A percentile compares a stretch with the other conserved stretches of the same genome.
Conservation (phyloP, 2,888 invertebrate species). For the Rapana venosa region DNA sequence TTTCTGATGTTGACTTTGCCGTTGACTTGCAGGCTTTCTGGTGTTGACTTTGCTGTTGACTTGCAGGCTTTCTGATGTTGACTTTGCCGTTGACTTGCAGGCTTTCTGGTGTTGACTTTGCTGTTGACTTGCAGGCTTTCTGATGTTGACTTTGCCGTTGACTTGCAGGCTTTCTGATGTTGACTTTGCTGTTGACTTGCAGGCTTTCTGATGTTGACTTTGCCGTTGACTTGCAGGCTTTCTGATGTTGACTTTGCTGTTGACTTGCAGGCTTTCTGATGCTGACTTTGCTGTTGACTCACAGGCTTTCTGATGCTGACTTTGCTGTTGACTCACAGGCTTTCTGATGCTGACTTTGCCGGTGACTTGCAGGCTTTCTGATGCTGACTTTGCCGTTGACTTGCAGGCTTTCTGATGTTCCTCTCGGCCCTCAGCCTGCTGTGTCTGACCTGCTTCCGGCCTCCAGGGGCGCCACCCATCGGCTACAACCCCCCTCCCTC, state of each 20-base stretch:
- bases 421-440: slow-evolving; percentile 15
- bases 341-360: too few species aligned
- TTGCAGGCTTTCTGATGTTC: slow-evolving; percentile 24
- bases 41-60: too few species aligned
- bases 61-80: too few species aligned
- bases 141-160: not conserved
- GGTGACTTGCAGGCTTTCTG: not conserved
- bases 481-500: not conserved
- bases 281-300: not conserved
- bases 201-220: too few species aligned
- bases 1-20: not conserved
- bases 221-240: too few species aligned
- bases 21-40: too few species aligned
- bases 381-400: not conserved
- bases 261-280: not conserved
- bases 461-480: not conserved
- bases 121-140: too few species aligned
- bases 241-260: too few species aligned
- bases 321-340: too few species aligned
- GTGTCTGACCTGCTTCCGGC: not conserved
- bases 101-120: too few species aligned
- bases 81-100: not conserved
- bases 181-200: too few species aligned
- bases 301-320: too few species aligned
- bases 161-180: not conserved